Evolutionary conservation across 2,113 vertebrate genomes (phyloP).

Genomic region (Pangasianodon hypophthalmus): DNA sequence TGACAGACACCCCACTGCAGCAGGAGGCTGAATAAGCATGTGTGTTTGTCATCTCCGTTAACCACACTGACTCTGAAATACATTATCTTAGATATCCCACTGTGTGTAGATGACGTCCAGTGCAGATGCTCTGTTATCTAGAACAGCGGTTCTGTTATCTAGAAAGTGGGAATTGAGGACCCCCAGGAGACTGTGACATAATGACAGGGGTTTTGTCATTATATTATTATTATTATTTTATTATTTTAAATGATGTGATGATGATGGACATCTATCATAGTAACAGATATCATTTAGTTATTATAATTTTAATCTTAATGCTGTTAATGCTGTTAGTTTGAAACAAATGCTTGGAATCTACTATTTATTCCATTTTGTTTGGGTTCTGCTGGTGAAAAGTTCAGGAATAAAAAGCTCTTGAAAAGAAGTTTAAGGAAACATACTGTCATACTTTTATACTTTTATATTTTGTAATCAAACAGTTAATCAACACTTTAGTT

Average conservation of each 20-base stretch:
- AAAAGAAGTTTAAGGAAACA: background rate
- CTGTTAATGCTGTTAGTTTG: background rate
- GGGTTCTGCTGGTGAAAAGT: background rate
- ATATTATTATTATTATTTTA: background rate
- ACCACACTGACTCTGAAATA: background rate
- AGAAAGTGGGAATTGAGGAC: background rate
- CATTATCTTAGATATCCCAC: slow-evolving; percentile 24
- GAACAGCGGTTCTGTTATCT: slow-evolving; percentile 5
- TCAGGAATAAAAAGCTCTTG: background rate
- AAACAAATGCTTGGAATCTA: background rate
- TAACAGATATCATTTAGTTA: background rate
- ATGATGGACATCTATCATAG: background rate
- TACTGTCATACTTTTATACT: background rate
- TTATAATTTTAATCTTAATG: background rate
- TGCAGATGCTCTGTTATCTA: background rate
- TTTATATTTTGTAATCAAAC: background rate
- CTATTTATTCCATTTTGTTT: background rate
- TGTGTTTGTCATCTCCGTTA: slow-evolving; percentile 35
- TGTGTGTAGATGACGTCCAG: background rate
- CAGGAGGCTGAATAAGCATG: slow-evolving; percentile 56
- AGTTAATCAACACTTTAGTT: background rate
- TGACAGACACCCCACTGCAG: slow-evolving; percentile 51
- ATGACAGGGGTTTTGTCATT: background rate
- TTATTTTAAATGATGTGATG: background rate
- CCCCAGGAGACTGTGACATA: background rate